phyloP scores from a whole-genome alignment of 1,140 invertebrate species.

The Nymphalis io region DNA sequence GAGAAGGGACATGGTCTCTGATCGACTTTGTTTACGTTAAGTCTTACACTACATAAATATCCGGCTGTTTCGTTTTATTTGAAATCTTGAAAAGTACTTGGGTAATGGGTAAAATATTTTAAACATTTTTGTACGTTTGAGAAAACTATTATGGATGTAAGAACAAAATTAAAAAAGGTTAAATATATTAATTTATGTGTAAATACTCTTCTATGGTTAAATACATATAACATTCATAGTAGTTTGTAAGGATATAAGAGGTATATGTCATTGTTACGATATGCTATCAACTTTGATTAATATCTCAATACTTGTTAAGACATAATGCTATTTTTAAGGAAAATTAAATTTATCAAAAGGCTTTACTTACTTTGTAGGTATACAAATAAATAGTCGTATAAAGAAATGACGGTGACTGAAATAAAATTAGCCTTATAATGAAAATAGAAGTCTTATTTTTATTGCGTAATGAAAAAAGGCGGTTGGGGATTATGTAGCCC shows the following conservation, averaged over 20 bases:
- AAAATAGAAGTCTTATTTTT: no score
- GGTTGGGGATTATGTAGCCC: no score
- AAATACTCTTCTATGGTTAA: no score
- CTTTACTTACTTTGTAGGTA: no score
- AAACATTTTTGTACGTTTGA: background rate
- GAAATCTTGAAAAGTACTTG: constrained; percentile 18
- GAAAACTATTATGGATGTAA: constrained; percentile 7
- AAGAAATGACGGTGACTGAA: no score
- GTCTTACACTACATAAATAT: background rate
- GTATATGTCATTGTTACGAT: background rate
- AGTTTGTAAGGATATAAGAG: no score
- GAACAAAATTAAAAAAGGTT: background rate
- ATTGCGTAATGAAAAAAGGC: no score
- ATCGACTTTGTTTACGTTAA: constrained; percentile 15
- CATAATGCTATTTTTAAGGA: constrained; percentile 4
- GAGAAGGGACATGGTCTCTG: background rate
- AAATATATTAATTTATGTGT: background rate
- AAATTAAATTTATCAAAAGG: background rate
- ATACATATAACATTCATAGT: no score
- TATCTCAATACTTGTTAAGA: background rate
- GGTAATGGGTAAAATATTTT: no score
- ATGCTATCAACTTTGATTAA: constrained; percentile 5
- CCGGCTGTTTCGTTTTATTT: constrained; percentile 22
- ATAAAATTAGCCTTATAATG: no score
- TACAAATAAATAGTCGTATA: no score